These are phyloP conservation scores for Thaumatotibia leucotreta DNA, from an alignment of 1,140 invertebrate genomes.

Conservation along the genomic window DNA sequence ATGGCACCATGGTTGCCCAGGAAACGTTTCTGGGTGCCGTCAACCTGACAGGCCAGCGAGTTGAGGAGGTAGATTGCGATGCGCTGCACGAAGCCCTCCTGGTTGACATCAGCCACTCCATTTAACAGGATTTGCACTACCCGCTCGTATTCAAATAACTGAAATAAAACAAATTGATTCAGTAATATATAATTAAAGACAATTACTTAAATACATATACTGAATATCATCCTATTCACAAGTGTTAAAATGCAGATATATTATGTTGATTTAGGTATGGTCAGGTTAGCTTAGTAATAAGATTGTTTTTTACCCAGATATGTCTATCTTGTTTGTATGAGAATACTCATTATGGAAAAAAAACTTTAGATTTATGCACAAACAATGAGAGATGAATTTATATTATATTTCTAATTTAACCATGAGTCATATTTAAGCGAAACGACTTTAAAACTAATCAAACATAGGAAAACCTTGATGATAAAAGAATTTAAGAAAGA, in stretches of 20 bases:
- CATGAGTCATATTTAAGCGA: no score
- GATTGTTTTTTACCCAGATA: no score
- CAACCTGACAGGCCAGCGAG: conserved; percentile 96
- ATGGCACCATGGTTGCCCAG: conserved; percentile 94
- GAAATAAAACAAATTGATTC: conserved; percentile 37
- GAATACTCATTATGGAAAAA: no score
- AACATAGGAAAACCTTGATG: no score
- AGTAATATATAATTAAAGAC: neutral
- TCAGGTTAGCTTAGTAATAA: no score
- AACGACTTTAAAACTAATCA: no score
- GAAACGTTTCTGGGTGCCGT: conserved; percentile 92
- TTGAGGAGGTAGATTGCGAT: conserved; percentile 97
- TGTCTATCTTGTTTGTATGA: no score
- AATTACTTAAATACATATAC: neutral
- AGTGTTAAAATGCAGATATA: no score
- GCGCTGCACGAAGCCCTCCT: conserved; percentile 94
- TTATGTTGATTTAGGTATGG: no score
- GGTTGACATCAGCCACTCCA: conserved; percentile 87
- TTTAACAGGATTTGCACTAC: conserved; percentile 90
- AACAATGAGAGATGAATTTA: neutral
- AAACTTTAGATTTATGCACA: no score
- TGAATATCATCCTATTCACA: no score
- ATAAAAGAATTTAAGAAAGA: no score
- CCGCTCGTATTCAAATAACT: conserved; percentile 94
- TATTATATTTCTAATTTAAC: neutral